These are phyloP conservation scores for Onychostruthus taczanowskii DNA, from an alignment of 2,113 vertebrate species.

Conservation along the genomic window DNA sequence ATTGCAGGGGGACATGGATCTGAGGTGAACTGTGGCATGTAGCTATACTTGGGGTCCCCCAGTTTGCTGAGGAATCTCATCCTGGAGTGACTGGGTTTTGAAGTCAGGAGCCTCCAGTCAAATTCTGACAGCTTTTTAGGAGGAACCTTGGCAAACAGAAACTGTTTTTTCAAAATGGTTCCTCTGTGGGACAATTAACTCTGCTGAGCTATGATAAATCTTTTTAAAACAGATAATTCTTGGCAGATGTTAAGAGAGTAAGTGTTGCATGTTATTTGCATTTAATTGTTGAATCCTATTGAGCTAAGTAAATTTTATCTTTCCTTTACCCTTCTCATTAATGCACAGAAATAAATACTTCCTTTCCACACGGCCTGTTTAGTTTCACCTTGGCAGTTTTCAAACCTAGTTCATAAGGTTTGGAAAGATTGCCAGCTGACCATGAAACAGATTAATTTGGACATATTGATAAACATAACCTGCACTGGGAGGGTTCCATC, in stretches of 20 bases:
- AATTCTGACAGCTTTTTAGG: background rate
- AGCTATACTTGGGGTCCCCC: rapidly evolving
- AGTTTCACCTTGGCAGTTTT: background rate
- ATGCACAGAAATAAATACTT: background rate
- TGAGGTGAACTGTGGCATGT: background rate
- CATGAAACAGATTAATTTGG: background rate
- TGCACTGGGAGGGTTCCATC: background rate
- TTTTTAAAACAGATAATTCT: background rate
- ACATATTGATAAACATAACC: background rate
- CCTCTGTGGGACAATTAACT: background rate
- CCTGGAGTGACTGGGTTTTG: background rate
- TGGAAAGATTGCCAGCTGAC: background rate
- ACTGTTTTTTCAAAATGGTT: background rate
- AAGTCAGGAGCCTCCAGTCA: background rate
- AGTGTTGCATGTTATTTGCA: background rate
- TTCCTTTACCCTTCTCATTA: background rate
- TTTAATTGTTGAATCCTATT: background rate
- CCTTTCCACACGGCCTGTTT: background rate
- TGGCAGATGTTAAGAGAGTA: background rate
- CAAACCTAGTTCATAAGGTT: background rate
- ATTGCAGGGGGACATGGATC: background rate
- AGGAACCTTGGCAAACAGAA: background rate
- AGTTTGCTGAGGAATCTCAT: background rate
- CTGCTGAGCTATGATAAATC: background rate
- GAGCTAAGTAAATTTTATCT: background rate